A percentile compares a stretch with the other conserved stretches of the same genome.
phyloP scores from a whole-genome alignment of 1,140 invertebrate genomes.

The Tigriopus japonicus region DNA sequence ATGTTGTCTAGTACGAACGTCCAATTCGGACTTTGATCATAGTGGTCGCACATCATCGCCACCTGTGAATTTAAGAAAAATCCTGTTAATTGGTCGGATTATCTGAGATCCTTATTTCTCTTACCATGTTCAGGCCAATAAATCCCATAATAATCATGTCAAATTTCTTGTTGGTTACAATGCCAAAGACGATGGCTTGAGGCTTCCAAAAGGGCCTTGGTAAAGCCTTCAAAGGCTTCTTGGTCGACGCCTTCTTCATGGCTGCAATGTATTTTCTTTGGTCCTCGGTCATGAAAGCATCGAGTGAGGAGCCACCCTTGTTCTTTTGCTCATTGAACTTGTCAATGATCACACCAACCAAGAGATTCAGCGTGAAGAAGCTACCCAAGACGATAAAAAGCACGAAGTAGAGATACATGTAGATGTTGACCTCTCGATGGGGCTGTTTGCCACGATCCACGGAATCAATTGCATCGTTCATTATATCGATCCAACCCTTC shows the following conservation, averaged over 20 bases:
- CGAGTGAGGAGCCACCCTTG: conserved; percentile 69
- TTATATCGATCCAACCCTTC: conserved; percentile 49
- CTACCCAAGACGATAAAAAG: conserved; percentile 12
- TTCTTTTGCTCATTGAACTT: conserved; percentile 16
- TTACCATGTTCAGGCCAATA: conserved; percentile 94
- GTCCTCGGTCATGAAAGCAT: conserved; percentile 99
- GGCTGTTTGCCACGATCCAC: conserved; percentile 71
- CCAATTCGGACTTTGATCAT: conserved; percentile 62
- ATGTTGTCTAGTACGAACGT: conserved; percentile 64
- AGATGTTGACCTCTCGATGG: conserved; percentile 73
- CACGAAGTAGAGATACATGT: conserved; percentile 94
- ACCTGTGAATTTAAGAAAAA: not conserved
- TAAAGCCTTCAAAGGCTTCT: conserved; percentile 92
- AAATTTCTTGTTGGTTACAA: conserved; percentile 94
- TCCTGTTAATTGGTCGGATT: too few species aligned
- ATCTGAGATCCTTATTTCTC: conserved; percentile 32
- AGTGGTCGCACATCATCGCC: conserved; percentile 55
- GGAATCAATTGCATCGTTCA: conserved; percentile 93
- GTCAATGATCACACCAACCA: conserved; percentile 15
- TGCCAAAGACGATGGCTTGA: conserved; percentile 87
- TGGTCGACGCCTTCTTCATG: conserved; percentile 98
- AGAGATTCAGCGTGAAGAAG: conserved; percentile 13
- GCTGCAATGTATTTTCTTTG: conserved; percentile 99
- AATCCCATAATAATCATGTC: conserved; percentile 99
- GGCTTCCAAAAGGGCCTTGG: conserved; percentile 88